Base-by-base conservation (phyloP, 2,797 vertebrate genomes). In the Chloroceryle inda region DNA sequence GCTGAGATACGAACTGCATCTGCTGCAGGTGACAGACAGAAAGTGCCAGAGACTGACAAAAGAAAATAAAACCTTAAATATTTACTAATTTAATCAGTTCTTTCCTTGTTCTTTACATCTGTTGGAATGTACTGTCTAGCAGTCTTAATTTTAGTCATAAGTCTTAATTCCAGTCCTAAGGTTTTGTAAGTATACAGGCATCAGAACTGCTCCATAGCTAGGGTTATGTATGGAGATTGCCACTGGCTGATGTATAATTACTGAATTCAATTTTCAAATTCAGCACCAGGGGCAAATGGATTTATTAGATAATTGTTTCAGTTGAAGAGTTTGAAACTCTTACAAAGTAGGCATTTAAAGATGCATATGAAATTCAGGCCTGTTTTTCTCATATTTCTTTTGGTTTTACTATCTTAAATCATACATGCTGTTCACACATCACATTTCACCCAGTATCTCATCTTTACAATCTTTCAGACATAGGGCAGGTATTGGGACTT, bases 401-500 rank as follows among this genome's bases (percentile, higher is more conserved):
- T 27, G 21, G 61, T 93, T 93, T 90, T 79, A 27, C 86, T 80
- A 61, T 83, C 80, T 95, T 94, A 94, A 88, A 95, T 97, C 92
- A 94, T 47, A 89, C 49, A 87, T 64, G 69, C 94, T 80, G 66
- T n/a, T 45, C 79, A 93, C 78, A 91, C 75, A 92, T 80, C 87
- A 94, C 87, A 92, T 85, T 92, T 89, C 82, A 95, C 58, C 81
- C 49, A 85, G 72, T 91, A 90, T 92, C 91, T 95, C 86, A 88
- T 88, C 81, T 94, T 95, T 96, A 91, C 85, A 94, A 37, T 94
- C 68, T 92, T 92, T 84, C 91, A 95, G 89, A 93, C 84, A 81
- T 6, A 82, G 83, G 77, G 67, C 14, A 71, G 64, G 72, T 82
- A 75, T 17, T 89, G 80, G 76, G 64, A 96, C 85, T 94, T 92